A percentile compares a stretch with the other conserved stretches of the same genome.
Conservation (phyloP, 2,888 invertebrate species). For the Sympetrum striolatum region DNA sequence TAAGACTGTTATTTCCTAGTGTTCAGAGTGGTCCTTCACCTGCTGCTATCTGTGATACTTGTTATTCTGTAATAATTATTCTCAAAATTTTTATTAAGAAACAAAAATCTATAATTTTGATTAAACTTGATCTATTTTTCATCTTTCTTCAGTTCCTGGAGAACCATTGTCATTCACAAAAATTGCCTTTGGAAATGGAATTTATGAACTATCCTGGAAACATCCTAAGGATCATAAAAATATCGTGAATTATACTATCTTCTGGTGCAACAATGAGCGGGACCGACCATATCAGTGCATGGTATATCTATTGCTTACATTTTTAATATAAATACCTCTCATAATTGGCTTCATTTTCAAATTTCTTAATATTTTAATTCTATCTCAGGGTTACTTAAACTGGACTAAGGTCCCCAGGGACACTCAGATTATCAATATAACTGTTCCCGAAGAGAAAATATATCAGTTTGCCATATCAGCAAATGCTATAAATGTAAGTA, state of each 20-base stretch:
- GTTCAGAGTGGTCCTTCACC: too few relatives aligned
- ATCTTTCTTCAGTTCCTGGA: conserved; percentile 56
- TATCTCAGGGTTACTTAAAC: conserved; percentile 65
- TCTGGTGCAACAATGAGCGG: conserved; percentile 73
- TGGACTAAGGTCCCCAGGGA: conserved; percentile 65
- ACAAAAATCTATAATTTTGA: conserved; percentile 38
- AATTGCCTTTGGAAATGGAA: conserved; percentile 73
- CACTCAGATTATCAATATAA: conserved; percentile 64
- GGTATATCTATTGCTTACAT: conserved; percentile 53
- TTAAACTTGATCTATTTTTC: not conserved
- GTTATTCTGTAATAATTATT: not conserved
- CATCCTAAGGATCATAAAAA: conserved; percentile 61
- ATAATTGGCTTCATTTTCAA: too few relatives aligned
- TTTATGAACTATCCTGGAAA: conserved; percentile 79
- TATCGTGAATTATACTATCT: conserved; percentile 78
- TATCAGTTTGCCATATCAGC: conserved; percentile 85
- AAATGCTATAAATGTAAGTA: conserved; percentile 72
- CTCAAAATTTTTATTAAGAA: not conserved
- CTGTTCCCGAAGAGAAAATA: conserved; percentile 66
- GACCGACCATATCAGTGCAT: conserved; percentile 67
- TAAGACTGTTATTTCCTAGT: too few relatives aligned
- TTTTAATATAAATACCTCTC: not conserved
- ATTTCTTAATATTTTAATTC: not conserved
- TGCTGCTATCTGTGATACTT: too few relatives aligned
- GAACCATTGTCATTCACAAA: conserved; percentile 73